Evolutionary conservation across 2,113 vertebrate genomes (phyloP), one percentile per base, ranked within the genome.

Genomic region (Microcebus griseorufus): DNA sequence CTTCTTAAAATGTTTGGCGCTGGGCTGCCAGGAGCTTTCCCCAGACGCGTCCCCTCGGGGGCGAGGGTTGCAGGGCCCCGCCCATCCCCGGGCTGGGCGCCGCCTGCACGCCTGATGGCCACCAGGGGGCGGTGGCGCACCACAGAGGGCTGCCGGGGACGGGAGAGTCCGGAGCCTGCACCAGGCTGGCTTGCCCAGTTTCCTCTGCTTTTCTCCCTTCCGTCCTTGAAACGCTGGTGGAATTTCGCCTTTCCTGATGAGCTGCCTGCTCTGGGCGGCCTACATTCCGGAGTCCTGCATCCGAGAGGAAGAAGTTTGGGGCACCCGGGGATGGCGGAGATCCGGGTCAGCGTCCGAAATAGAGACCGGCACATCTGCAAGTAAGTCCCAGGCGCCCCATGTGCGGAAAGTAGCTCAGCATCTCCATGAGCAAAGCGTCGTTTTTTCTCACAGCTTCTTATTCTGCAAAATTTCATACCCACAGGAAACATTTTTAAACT

Each of bases 101-200:
- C 1, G 25, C 25, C 2, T 18, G 29, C 12, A 2, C 25, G 72
- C 17, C 53, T 1, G 0, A 23, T 85, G 88, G 80, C 94, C 97
- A 89, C 95, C 42, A 96, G 97, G 79, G 91, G 97, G 78, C 82
- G 3, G 78, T 93, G 78, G 29, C 25, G 58, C 34, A 53, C 85
- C 48, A 6, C 42, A 27, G 55, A 69, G 53, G 9, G 39, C 10
- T 3, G n/a, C 37, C 9, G 9, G 55, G n/a, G 4, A 10, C 37
- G 0, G 6, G 9, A 20, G 51, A 7, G 55, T 14, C 22, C 32
- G 0, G 2, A 17, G 4, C n/a, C 9, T 27, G 18, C 8, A 9
- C 23, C 2, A 4, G 39, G 1, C 0, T 4, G 80, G 6, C 27
- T 23, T 10, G 48, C 51, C 16, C 3, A 1, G 4, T 22, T 70